Evolutionary conservation across 2,888 invertebrate genomes (phyloP).

Genomic region (Drosophila atripex): DNA sequence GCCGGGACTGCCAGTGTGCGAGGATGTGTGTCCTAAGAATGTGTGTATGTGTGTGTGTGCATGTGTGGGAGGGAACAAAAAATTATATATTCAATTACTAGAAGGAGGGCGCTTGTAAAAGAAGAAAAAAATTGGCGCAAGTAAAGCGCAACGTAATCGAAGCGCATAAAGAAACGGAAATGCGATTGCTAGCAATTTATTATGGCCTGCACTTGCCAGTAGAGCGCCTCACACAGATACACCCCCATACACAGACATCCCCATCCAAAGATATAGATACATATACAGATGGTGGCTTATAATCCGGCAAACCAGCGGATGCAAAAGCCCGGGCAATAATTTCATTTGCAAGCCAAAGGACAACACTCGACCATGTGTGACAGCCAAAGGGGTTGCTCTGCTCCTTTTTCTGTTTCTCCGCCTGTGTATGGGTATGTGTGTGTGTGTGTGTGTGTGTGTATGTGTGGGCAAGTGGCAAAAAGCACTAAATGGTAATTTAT

Average conservation of each 20-base stretch:
- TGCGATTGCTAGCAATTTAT: constrained; percentile 79
- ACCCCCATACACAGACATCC: constrained; percentile 5
- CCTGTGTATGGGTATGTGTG: constrained; percentile 2
- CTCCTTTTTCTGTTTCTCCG: neutral
- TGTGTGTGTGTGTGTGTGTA: too few relatives aligned
- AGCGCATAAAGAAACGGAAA: constrained; percentile 77
- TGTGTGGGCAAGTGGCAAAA: constrained; percentile 66
- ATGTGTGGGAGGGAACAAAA: constrained; percentile 52
- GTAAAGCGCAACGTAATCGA: constrained; percentile 70
- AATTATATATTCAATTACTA: constrained; percentile 77
- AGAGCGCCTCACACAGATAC: constrained; percentile 40
- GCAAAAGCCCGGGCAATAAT: constrained; percentile 72
- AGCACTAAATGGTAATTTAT: constrained; percentile 79
- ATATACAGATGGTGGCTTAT: constrained; percentile 54
- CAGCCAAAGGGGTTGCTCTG: constrained; percentile 41
- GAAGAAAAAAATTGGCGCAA: constrained; percentile 59
- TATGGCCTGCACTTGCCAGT: constrained; percentile 71
- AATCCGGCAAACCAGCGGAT: constrained; percentile 68
- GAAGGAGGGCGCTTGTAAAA: constrained; percentile 7
- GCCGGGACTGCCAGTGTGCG: constrained; percentile 32
- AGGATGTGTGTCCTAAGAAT: constrained; percentile 17
- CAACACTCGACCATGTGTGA: constrained; percentile 73
- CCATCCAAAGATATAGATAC: constrained; percentile 4
- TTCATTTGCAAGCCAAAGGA: constrained; percentile 76
- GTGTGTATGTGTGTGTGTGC: constrained; percentile 34